phyloP scores from a whole-genome alignment of 1,140 invertebrate species.

The Sinonovacula constricta region DNA sequence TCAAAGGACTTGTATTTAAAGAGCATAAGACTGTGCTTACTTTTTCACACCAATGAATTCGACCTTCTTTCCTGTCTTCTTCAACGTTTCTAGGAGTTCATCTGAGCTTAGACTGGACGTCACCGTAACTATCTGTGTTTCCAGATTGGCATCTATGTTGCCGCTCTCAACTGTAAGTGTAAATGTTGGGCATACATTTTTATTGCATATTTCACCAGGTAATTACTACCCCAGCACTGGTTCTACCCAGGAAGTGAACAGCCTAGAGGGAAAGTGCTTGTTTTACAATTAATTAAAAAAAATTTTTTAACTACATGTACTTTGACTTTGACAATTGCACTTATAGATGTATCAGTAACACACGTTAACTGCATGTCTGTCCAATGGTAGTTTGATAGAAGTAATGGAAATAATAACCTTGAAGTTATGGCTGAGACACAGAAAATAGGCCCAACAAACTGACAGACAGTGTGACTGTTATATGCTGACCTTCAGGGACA shows the following conservation, averaged over 20 bases:
- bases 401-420: no score
- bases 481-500: no score
- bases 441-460: no score
- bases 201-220: neutral
- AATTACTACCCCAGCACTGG: neutral
- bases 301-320: neutral
- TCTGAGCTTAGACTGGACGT: slow-evolving; percentile 73
- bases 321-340: neutral
- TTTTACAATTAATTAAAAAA: neutral
- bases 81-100: slow-evolving; percentile 74
- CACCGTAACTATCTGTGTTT: slow-evolving; percentile 75
- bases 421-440: no score
- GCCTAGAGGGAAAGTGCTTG: neutral
- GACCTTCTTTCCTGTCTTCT: slow-evolving; percentile 78
- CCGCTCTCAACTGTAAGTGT: slow-evolving; percentile 69
- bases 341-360: no score
- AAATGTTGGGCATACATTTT: neutral
- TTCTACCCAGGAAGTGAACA: neutral
- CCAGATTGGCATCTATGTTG: slow-evolving; percentile 75
- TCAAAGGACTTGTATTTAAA: no score
- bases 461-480: no score
- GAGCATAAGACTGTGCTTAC: neutral
- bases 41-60: neutral
- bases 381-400: no score
- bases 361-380: no score